These are phyloP conservation scores for Dryocosmus kuriphilus DNA, from an alignment of 2,888 invertebrate genomes.

Conservation along the genomic window DNA sequence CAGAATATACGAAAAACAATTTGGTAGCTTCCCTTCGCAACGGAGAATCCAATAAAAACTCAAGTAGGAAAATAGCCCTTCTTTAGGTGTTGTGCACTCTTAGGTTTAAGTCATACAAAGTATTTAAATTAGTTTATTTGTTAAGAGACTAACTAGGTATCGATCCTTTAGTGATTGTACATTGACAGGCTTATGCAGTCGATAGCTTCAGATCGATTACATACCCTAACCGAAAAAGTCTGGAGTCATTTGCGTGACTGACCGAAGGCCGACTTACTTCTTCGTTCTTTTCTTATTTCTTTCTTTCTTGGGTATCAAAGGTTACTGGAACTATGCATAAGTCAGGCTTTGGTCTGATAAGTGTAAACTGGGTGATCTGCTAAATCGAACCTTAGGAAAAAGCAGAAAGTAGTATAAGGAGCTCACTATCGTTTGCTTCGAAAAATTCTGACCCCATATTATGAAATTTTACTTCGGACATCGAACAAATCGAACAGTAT, in stretches of 20 bases:
- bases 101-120: constrained; percentile 68
- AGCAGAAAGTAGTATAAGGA: background rate
- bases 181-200: constrained; percentile 56
- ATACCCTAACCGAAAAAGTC: constrained; percentile 21
- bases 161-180: constrained; percentile 61
- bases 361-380: constrained; percentile 52
- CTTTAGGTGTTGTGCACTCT: constrained; percentile 69
- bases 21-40: background rate
- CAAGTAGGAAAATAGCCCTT: constrained; percentile 35
- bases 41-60: constrained; percentile 14
- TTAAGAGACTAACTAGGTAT: constrained; percentile 66
- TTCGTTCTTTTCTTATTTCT: constrained; percentile 26
- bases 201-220: constrained; percentile 53
- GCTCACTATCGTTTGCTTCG: background rate
- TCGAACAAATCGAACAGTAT: background rate
- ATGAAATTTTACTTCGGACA: background rate
- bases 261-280: constrained; percentile 65
- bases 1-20: background rate
- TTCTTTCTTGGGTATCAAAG: constrained; percentile 33
- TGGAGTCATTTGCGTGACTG: constrained; percentile 44
- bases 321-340: constrained; percentile 50
- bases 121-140: constrained; percentile 60
- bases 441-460: background rate
- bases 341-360: constrained; percentile 64
- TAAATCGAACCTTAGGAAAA: constrained; percentile 56